These are phyloP conservation scores for Apostichopus parvimensis DNA, from an alignment of 35 echinoderm and acorn worm genomes.

Conservation along the genomic window DNA sequence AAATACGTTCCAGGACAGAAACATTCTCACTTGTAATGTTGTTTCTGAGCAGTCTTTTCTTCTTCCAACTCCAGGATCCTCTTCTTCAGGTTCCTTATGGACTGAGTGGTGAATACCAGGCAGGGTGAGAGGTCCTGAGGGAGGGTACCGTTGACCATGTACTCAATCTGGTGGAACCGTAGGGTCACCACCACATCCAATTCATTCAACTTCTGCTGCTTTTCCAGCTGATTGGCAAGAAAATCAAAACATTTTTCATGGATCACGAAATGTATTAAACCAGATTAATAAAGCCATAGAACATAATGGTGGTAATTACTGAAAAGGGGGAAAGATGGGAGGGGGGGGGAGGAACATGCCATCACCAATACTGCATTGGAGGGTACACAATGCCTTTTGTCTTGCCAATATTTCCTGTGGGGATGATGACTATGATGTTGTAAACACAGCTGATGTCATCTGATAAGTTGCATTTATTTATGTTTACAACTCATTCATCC, in stretches of 20 bases:
- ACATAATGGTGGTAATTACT: too few relatives aligned
- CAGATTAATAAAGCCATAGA: too few relatives aligned
- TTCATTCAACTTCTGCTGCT: slow-evolving; percentile 97
- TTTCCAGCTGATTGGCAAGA: slow-evolving; percentile 75
- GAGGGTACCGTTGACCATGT: slow-evolving; percentile 91
- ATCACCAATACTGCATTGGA: too few relatives aligned
- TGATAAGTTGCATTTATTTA: too few relatives aligned
- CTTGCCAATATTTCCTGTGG: too few relatives aligned
- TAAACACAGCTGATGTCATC: too few relatives aligned
- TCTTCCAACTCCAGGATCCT: slow-evolving; percentile 90
- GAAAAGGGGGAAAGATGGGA: too few relatives aligned
- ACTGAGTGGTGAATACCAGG: slow-evolving; percentile 87
- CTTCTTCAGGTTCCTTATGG: slow-evolving; percentile 70
- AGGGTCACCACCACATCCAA: slow-evolving; percentile 87
- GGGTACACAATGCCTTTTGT: too few relatives aligned
- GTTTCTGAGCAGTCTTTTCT: slow-evolving; percentile 87
- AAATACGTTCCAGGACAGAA: too few relatives aligned
- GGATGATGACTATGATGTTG: too few relatives aligned
- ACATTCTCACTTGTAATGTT: slow-evolving; percentile 78
- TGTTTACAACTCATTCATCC: too few relatives aligned
- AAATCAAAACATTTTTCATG: not conserved
- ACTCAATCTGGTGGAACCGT: slow-evolving; percentile 89
- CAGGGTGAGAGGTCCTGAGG: slow-evolving; percentile 81
- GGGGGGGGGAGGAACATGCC: too few relatives aligned
- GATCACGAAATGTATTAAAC: not conserved